phyloP scores from a whole-genome alignment of 1,140 invertebrate species.

The Ganaspis sp. region DNA sequence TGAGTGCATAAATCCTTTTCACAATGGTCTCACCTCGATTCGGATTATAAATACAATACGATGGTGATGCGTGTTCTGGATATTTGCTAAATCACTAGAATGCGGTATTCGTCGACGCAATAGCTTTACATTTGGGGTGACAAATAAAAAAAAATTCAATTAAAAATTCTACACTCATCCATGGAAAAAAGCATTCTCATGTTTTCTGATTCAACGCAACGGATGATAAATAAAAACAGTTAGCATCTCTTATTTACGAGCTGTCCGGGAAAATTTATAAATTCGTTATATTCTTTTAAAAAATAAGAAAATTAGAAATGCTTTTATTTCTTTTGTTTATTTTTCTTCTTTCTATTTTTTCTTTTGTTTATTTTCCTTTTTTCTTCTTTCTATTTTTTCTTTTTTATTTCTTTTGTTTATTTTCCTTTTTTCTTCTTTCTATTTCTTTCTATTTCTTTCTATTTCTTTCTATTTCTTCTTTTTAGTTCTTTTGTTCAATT shows the following conservation, averaged over 20 bases:
- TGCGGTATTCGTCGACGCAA: neutral
- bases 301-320: too few species aligned
- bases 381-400: too few species aligned
- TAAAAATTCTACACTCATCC: neutral
- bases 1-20: neutral
- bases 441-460: too few species aligned
- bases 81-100: neutral
- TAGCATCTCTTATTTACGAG: neutral
- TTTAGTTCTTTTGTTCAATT: too few species aligned
- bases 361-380: too few species aligned
- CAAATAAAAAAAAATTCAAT: neutral
- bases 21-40: slow-evolving; percentile 21
- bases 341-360: too few species aligned
- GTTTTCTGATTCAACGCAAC: neutral
- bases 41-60: slow-evolving; percentile 23
- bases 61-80: neutral
- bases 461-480: too few species aligned
- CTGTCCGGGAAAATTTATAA: too few species aligned
- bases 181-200: neutral
- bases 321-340: too few species aligned
- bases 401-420: too few species aligned
- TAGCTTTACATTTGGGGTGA: neutral
- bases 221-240: neutral
- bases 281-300: too few species aligned
- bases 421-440: too few species aligned